A percentile compares a stretch with the other conserved stretches of the same genome.
Evolutionary conservation across 2,113 vertebrate species (phyloP).

Genomic region (Megatriorchis doriae): DNA sequence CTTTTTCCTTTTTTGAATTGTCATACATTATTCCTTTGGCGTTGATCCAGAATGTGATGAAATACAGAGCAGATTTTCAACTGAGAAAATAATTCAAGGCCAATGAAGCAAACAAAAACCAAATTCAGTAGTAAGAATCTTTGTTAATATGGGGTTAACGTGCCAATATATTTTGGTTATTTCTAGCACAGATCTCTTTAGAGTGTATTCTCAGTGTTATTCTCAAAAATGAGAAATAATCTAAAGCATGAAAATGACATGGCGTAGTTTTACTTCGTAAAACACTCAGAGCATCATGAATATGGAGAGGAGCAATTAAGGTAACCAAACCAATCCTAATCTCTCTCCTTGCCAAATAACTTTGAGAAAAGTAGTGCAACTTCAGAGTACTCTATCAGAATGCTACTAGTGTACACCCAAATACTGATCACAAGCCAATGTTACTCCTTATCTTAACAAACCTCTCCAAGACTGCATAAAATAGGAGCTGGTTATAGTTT

Average conservation of each 20-base stretch:
- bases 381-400: neutral
- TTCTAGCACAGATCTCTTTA: neutral
- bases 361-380: neutral
- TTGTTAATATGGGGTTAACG: neutral
- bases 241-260: neutral
- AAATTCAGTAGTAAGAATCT: neutral
- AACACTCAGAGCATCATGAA: neutral
- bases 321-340: neutral
- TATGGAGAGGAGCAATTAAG: neutral
- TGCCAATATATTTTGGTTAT: neutral
- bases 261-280: neutral
- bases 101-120: neutral
- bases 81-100: neutral
- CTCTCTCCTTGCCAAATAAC: neutral
- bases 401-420: neutral
- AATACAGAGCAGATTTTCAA: neutral
- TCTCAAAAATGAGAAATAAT: neutral
- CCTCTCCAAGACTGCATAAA: neutral
- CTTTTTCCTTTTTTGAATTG: conserved; percentile 9
- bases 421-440: neutral
- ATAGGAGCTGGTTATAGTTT: neutral
- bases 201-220: neutral
- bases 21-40: conserved; percentile 28
- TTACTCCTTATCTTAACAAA: neutral
- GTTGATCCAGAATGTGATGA: conserved; percentile 20